Base-by-base conservation (phyloP, 35 echinoderm and acorn worm species). In the Eucidaris tribuloides region DNA sequence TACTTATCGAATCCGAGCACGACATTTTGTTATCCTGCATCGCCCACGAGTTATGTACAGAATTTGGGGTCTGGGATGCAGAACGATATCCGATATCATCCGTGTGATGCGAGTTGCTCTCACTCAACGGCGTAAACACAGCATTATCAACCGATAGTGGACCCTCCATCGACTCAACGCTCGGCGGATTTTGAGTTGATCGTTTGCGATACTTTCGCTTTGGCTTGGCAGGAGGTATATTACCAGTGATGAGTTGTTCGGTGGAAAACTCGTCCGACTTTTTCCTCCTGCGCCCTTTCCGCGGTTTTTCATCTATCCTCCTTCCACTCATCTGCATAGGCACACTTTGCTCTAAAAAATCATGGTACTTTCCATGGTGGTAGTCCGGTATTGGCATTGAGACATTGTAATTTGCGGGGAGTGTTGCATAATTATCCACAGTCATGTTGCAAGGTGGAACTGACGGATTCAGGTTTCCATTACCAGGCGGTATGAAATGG, bases 331-430 rank as follows among this genome's bases (percentile, higher is more conserved):
- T 77, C 50, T 78, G 88, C 88, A 91, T 91, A 30, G 88, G 88
- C 17, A 91, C 68, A 65, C 60, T 84, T 46, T 91, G 88, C 64
- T 91, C 88, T 55, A 91, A 78, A 78, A 91, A 91, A 70, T 91
- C 88, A 78, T 84, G 82, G 42, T 84, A 91, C 60, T 91, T 83
- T 34, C 58, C 59, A n/a, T n/a, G n/a, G 78, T 91, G 88, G 78
- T 44, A 91, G 65, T 91, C 88, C 24, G 50, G 34, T 45, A 82
- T 61, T 2, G 57, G 36, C 80, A 83, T 83, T 5, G 35, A 50
- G 46, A 40, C 37, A 45, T 44, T 44, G 45, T 5, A 64, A 83
- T 7, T 41, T 37, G 79, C 18, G 19, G 79, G 42, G 44, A 60
- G 61, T 37, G 43, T 11, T 42, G 20, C 41, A 46, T 65, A 60